A percentile compares a stretch with the other conserved stretches of the same genome.
phyloP scores from a whole-genome alignment of 2,888 invertebrate species.

The Mactromeris polynyma region DNA sequence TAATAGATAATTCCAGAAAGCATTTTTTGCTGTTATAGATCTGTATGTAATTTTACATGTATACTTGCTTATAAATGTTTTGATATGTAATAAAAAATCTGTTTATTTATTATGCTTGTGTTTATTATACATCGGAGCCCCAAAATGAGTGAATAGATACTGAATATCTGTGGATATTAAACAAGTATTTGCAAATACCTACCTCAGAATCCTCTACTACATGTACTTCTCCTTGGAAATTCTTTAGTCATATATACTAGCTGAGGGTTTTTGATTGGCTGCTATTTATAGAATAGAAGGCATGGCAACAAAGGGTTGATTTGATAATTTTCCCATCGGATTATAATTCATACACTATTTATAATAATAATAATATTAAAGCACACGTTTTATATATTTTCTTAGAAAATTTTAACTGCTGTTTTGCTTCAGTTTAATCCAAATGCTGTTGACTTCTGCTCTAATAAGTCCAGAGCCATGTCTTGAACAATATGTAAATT shows the following conservation, averaged over 20 bases:
- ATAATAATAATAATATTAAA: neutral
- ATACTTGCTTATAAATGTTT: slow-evolving; percentile 45
- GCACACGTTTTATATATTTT: neutral
- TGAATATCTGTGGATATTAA: neutral
- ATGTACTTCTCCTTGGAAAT: neutral
- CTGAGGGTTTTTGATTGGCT: neutral
- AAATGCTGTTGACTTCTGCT: slow-evolving; percentile 1
- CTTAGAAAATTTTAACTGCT: neutral
- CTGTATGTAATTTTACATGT: slow-evolving; percentile 39
- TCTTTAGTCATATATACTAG: neutral
- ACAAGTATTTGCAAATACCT: neutral
- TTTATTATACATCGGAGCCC: slow-evolving; percentile 26
- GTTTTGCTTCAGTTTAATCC: neutral
- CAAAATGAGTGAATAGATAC: neutral
- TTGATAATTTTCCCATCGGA: slow-evolving; percentile 32
- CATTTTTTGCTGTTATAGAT: slow-evolving; percentile 44
- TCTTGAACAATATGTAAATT: neutral
- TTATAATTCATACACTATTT: neutral
- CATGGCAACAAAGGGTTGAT: slow-evolving; percentile 68
- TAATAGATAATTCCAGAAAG: slow-evolving; percentile 45
- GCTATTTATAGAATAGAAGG: slow-evolving; percentile 56
- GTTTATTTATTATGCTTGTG: slow-evolving; percentile 32
- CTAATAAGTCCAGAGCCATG: neutral
- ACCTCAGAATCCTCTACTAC: neutral
- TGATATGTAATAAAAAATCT: slow-evolving; percentile 44